phyloP scores from a whole-genome alignment of 2,113 vertebrate genomes.

The Saccopteryx leptura region DNA sequence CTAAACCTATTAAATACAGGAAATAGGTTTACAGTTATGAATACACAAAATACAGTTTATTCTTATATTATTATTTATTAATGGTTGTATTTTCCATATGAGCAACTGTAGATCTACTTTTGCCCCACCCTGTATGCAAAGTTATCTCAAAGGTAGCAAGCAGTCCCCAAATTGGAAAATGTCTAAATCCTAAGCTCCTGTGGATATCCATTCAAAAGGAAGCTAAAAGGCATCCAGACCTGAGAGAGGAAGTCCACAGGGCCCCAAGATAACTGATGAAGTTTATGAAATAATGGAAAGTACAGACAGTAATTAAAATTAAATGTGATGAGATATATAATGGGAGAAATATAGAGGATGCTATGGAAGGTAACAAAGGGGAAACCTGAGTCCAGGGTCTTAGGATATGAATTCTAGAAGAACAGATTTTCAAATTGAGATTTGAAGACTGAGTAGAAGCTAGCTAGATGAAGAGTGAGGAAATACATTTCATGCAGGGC shows the following conservation, averaged over 20 bases:
- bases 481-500: neutral
- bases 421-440: neutral
- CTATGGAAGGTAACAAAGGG: neutral
- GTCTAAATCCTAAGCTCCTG: neutral
- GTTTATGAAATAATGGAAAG: neutral
- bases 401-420: constrained; percentile 5
- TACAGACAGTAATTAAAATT: neutral
- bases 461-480: neutral
- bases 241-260: neutral
- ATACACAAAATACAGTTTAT: too few relatives aligned
- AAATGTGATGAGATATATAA: neutral
- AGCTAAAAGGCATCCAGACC: constrained; percentile 13
- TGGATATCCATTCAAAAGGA: neutral
- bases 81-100: neutral
- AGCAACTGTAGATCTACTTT: neutral
- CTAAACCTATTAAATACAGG: neutral
- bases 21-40: neutral
- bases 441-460: constrained; percentile 28
- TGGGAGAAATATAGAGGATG: neutral
- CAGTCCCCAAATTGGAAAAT: neutral
- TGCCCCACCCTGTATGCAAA: neutral
- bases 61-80: too few relatives aligned
- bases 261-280: neutral
- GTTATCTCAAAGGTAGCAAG: constrained; percentile 2
- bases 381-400: neutral